Evolutionary conservation across 2,113 vertebrate genomes (phyloP).

Genomic region (Rhinogobius similis): DNA sequence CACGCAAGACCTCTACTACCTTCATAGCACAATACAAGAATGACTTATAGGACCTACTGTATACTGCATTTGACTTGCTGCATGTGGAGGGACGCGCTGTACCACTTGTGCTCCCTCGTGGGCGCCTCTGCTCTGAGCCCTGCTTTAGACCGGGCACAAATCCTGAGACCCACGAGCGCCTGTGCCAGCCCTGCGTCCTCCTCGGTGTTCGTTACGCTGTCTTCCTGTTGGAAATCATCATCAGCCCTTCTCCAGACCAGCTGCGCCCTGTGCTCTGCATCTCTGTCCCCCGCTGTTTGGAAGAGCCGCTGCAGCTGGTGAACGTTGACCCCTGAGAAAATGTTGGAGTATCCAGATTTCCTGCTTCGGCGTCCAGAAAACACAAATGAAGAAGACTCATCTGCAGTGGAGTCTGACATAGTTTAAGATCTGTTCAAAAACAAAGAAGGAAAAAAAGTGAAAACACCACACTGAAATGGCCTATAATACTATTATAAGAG

Average conservation of each 20-base stretch:
- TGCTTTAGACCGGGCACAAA: slow-evolving; percentile 66
- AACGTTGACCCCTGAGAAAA: slow-evolving; percentile 77
- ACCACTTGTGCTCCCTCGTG: slow-evolving; percentile 49
- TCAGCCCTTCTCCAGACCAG: slow-evolving; percentile 81
- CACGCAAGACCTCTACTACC: not conserved
- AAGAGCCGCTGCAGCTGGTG: slow-evolving; percentile 76
- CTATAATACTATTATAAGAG: no score
- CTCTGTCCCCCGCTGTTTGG: slow-evolving; percentile 77
- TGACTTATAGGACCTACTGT: not conserved
- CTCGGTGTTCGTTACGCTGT: slow-evolving; percentile 66
- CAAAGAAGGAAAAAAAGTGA: not conserved
- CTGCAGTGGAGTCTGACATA: slow-evolving; percentile 60
- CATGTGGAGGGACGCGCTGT: slow-evolving; percentile 53
- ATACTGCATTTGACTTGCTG: slow-evolving; percentile 39
- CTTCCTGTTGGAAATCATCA: slow-evolving; percentile 42
- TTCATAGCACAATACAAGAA: not conserved
- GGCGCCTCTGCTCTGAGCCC: slow-evolving; percentile 55
- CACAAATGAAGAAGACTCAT: slow-evolving; percentile 47
- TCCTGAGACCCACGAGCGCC: slow-evolving; percentile 82
- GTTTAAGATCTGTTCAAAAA: not conserved
- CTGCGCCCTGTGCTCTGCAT: slow-evolving; percentile 81
- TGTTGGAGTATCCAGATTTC: slow-evolving; percentile 85
- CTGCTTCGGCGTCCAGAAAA: slow-evolving; percentile 59
- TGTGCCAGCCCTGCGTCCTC: slow-evolving; percentile 79
- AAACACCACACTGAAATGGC: not conserved